These are phyloP conservation scores for Diabrotica virgifera DNA, from an alignment of 1,140 invertebrate species.

Conservation along the genomic window DNA sequence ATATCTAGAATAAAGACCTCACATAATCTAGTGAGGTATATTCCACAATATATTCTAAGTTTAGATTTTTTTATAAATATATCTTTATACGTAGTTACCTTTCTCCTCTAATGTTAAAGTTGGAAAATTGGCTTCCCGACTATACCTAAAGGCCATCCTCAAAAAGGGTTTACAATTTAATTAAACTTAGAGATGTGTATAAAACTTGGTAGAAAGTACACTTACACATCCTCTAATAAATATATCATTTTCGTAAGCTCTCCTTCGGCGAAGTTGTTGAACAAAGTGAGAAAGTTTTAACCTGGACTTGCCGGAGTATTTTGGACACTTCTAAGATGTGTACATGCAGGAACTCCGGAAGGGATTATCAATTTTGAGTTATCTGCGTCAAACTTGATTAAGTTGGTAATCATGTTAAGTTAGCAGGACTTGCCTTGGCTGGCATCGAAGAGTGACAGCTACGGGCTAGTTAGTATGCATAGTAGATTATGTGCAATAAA, in stretches of 20 bases:
- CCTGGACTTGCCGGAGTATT: neutral
- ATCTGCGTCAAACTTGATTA: constrained; percentile 2
- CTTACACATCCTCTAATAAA: constrained; percentile 1
- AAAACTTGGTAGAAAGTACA: neutral
- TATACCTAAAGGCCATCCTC: neutral
- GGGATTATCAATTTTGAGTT: constrained; percentile 2
- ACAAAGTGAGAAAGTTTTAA: neutral
- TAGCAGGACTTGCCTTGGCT: neutral
- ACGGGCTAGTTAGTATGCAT: too few relatives aligned
- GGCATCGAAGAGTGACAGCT: too few relatives aligned
- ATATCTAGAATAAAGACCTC: too few relatives aligned
- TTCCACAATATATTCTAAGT: too few relatives aligned
- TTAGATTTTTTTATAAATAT: too few relatives aligned
- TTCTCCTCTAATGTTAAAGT: too few relatives aligned
- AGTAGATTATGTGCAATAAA: too few relatives aligned
- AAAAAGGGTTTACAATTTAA: neutral
- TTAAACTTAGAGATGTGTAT: constrained; percentile 2
- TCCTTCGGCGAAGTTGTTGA: neutral
- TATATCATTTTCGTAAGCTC: neutral
- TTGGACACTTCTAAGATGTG: neutral
- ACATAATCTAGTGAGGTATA: too few relatives aligned
- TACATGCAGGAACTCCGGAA: neutral
- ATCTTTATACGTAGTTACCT: too few relatives aligned
- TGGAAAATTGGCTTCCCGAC: neutral
- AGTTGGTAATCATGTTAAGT: neutral